Conservation (phyloP, 1,140 invertebrate genomes). For the Hylaeus volcanicus region DNA sequence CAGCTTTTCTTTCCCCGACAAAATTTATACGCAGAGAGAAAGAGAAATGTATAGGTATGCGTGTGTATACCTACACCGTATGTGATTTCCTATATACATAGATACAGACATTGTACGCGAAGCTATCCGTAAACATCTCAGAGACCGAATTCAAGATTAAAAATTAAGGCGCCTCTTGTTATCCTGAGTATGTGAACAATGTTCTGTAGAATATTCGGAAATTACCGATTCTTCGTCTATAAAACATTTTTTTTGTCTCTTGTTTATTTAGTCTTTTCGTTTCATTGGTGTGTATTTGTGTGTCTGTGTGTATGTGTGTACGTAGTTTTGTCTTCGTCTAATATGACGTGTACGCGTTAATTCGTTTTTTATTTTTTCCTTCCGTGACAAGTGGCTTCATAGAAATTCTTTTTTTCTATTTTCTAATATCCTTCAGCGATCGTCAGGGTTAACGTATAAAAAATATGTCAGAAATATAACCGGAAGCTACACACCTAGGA, state of each 20-base stretch:
- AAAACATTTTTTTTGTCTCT: background rate
- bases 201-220: conserved; percentile 5
- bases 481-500: conserved; percentile 20
- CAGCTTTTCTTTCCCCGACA: background rate
- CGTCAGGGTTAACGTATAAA: conserved; percentile 48
- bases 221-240: conserved; percentile 10
- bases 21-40: conserved; percentile 15
- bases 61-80: background rate
- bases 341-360: too few relatives aligned
- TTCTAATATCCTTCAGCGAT: conserved; percentile 24
- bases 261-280: conserved; percentile 12
- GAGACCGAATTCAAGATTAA: conserved; percentile 29
- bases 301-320: too few relatives aligned
- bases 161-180: conserved; percentile 54
- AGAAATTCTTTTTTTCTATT: background rate
- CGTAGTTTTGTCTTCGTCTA: too few relatives aligned
- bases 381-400: conserved; percentile 3
- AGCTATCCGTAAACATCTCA: conserved; percentile 15
- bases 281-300: conserved; percentile 3
- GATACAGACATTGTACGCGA: conserved; percentile 18
- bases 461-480: conserved; percentile 55
- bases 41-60: background rate
- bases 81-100: conserved; percentile 13
- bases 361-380: too few relatives aligned
- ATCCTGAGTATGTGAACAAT: conserved; percentile 54